phyloP scores from a whole-genome alignment of 1,140 invertebrate genomes.

The Euura lappo region DNA sequence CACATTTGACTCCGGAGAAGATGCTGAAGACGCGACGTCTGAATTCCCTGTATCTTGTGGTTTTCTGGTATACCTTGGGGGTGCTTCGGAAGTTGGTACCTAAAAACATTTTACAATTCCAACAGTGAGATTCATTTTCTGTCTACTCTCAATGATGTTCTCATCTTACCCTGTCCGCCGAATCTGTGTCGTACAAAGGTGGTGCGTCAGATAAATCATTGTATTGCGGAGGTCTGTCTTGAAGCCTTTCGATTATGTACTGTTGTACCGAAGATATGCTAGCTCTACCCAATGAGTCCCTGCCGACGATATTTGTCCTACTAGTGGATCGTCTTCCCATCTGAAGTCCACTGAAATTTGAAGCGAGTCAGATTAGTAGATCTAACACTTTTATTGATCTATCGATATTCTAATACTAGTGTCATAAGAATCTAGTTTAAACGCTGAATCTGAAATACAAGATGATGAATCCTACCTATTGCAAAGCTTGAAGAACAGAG shows the following conservation, averaged over 20 bases:
- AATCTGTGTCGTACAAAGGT: conserved; percentile 25
- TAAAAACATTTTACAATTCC: background rate
- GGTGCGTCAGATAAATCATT: conserved; percentile 31
- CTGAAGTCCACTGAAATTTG: background rate
- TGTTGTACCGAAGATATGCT: conserved; percentile 17
- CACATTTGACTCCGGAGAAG: background rate
- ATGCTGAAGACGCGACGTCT: background rate
- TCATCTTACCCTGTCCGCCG: conserved; percentile 25
- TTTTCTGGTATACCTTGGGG: background rate
- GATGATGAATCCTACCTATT: conserved; percentile 27
- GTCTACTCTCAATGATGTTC: background rate
- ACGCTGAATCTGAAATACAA: conserved; percentile 9
- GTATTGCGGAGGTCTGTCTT: conserved; percentile 30
- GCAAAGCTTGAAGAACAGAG: conserved; percentile 34
- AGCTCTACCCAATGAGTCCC: background rate
- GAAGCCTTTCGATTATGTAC: conserved; percentile 17
- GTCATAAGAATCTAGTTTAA: background rate
- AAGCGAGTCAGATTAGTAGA: background rate
- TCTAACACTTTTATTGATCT: too few relatives aligned
- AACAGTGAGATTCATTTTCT: conserved; percentile 7
- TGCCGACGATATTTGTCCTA: background rate
- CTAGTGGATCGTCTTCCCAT: background rate
- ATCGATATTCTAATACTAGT: too few relatives aligned
- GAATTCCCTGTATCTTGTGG: background rate
- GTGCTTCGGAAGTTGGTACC: conserved; percentile 3